Base-by-base conservation (phyloP, 2,888 invertebrate genomes). In the Amiota communis region DNA sequence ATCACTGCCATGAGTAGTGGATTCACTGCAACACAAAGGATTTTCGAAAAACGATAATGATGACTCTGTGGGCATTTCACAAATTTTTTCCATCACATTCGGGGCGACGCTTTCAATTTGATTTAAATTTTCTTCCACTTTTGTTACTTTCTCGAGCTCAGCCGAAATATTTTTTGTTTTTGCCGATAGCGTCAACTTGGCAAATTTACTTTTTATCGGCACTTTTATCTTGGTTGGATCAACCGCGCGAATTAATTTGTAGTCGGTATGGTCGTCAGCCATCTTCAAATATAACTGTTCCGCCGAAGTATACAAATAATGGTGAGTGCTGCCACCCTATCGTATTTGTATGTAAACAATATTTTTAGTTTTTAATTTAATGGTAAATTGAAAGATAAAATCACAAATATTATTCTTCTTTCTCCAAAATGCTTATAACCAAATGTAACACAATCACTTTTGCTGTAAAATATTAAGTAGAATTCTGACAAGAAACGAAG, bases 141-240 rank as follows among this genome's bases (percentile, higher is more conserved):
- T n/a, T 68, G 48, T 61, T 57, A 15, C 20, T 69, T 71, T 3
- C 15, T 71, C 68, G 0, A 53, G 17, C n/a, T 76, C 12, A 10
- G 68, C 71, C 15, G 75, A 64, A n/a, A 69, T 77, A 76, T 69
- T 86, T 84, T 77, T 86, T 86, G 49, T 80, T 23, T 23, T 82
- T 1, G 89, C 88, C 3, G 89, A 88, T 2, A 89, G 81, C n/a
- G 89, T 89, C 56, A 89, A 76, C 77, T 89, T 89, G 88, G 80
- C n/a, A 71, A 89, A 89, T 76, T 86, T 86, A 9, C 88, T 86
- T 77, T 79, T 88, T 2, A 89, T 80, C 6, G 83, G 84, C 20
- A 86, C 80, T 73, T 85, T 86, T 11, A 88, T 82, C 74, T 86
- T 86, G 51, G 79, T 80, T 12, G 89, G 89, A 81, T 89, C 89